phyloP scores from a whole-genome alignment of 2,113 vertebrate genomes.

The Nymphicus hollandicus region DNA sequence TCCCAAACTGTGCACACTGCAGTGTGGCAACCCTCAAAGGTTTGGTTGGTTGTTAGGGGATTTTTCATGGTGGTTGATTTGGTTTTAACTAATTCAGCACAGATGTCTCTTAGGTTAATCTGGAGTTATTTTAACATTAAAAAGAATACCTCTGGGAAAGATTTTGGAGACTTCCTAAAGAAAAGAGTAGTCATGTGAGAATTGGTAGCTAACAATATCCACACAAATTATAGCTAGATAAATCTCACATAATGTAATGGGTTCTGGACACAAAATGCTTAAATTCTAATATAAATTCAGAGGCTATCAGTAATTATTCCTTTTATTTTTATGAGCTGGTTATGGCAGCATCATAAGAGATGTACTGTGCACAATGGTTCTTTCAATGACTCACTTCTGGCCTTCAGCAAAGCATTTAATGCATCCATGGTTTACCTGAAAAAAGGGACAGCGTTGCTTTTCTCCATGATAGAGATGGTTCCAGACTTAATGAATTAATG shows the following conservation, averaged over 20 bases:
- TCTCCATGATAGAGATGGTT: not conserved
- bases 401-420: not conserved
- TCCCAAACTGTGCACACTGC: fast-evolving
- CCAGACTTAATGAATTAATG: not conserved
- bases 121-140: not conserved
- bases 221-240: not conserved
- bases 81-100: not conserved
- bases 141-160: not conserved
- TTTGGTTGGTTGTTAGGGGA: too few species aligned
- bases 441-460: not conserved
- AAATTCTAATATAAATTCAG: not conserved
- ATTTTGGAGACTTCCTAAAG: not conserved
- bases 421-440: not conserved
- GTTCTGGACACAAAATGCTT: not conserved
- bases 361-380: not conserved
- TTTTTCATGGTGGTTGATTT: not conserved
- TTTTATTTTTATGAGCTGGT: not conserved
- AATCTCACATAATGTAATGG: not conserved
- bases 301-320: slow-evolving; percentile 15
- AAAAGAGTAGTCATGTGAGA: not conserved
- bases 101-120: not conserved
- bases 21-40: too few species aligned
- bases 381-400: not conserved
- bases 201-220: not conserved
- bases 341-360: not conserved